Evolutionary conservation across 2,888 invertebrate genomes (phyloP), one percentile per base, ranked within the genome.

Genomic region (Lasioglossum calceatum): DNA sequence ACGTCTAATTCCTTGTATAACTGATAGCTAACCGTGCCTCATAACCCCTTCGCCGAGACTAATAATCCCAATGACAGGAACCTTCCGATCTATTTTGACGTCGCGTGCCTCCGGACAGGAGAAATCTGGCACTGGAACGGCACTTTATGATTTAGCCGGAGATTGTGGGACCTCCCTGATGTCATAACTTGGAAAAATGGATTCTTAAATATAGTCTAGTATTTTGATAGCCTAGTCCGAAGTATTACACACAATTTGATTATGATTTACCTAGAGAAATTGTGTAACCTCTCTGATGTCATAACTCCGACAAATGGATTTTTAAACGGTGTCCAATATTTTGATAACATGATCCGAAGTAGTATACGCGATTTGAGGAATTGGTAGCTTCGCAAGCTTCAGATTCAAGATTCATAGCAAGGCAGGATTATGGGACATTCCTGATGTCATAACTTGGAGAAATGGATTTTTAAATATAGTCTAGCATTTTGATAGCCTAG

Each of bases 1-100:
- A 91, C 87, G 91, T 80, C 92, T 93, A 93, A 92, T 93, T 92
- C 93, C 82, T 90, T 89, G 89, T 92, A 90, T 92, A 93, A 93
- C 90, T 87, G 92, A 92, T 92, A 91, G 91, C 90, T 85, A 82
- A 87, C 89, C 90, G 85, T 88, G 86, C 86, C 89, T 91, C 91
- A 92, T 93, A 93, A 93, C 91, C 92, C 92, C 88, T 93, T 91
- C 85, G 87, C 76, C 89, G 89, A 70, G 79, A 76, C 89, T 91
- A 91, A 92, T 90, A 91, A 85, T 82, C 89, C 42, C 72, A 75
- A 77, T 47, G 84, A 82, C 79, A 72, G 81, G 78, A 61, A 47
- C 77, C 72, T 32, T 44, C 36, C 67, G 58, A 82, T 85, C 86
- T 89, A 88, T 87, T 87, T 86, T 82, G 75, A 72, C 75, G 71